Conservation (phyloP, 2,797 vertebrate species). For the Mus spretus region DNA sequence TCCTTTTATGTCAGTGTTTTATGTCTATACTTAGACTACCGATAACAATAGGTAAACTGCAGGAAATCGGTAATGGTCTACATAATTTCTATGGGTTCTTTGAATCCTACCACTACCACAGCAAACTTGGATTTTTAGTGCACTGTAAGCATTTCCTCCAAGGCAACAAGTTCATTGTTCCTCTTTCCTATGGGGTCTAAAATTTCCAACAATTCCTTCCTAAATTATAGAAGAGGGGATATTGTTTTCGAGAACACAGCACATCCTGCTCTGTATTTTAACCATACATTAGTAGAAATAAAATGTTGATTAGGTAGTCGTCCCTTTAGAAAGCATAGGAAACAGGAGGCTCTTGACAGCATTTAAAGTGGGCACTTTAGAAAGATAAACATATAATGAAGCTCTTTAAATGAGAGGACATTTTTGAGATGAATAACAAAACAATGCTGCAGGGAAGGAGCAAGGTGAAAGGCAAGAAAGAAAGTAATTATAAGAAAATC, state of each 20-base stretch:
- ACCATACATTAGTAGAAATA: neutral
- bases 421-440: slow-evolving; percentile 30
- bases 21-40: neutral
- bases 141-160: neutral
- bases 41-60: neutral
- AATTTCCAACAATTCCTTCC: neutral
- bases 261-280: neutral
- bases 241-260: neutral
- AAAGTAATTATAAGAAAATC: slow-evolving; percentile 55
- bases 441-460: slow-evolving; percentile 4
- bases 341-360: neutral
- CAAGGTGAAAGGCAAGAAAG: neutral
- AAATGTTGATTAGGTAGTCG: neutral
- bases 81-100: neutral
- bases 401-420: slow-evolving; percentile 39
- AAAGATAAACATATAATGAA: slow-evolving; percentile 38
- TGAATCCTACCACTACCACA: neutral
- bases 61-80: neutral
- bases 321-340: slow-evolving; percentile 48
- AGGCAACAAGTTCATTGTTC: neutral
- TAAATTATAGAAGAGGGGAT: slow-evolving; percentile 12
- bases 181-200: neutral
- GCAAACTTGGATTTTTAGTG: neutral
- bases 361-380: neutral
- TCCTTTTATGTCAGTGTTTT: neutral